phyloP scores from a whole-genome alignment of 92 coral and sea anemone species.

The Palythoa grandis region DNA sequence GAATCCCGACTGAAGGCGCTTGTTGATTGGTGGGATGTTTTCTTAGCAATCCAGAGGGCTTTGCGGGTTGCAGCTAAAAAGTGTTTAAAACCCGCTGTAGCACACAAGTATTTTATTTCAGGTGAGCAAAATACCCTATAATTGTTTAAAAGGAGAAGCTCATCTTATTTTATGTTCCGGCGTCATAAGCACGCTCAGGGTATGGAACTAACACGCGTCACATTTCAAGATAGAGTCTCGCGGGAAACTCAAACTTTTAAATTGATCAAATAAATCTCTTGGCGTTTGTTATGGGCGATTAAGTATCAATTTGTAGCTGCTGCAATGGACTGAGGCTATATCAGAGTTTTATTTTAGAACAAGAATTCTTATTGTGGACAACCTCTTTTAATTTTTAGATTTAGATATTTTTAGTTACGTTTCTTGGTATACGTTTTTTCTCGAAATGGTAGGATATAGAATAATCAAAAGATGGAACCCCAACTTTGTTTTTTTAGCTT shows the following conservation, averaged over 20 bases:
- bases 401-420: neutral
- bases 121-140: constrained; percentile 50
- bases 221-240: too few species aligned
- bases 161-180: too few species aligned
- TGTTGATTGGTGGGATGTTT: constrained; percentile 81
- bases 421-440: too few species aligned
- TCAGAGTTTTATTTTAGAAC: neutral
- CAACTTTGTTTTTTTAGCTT: neutral
- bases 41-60: constrained; percentile 65
- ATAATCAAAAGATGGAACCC: neutral
- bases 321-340: neutral
- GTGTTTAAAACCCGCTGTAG: constrained; percentile 59
- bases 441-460: too few species aligned
- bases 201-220: too few species aligned
- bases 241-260: too few species aligned
- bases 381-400: neutral
- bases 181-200: too few species aligned
- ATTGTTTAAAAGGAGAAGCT: neutral
- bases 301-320: too few species aligned
- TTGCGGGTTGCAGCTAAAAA: constrained; percentile 77
- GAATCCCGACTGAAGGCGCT: constrained; percentile 70
- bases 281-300: too few species aligned
- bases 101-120: constrained; percentile 76
- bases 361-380: neutral
- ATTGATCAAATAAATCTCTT: too few species aligned